phyloP scores from a whole-genome alignment of 1,140 invertebrate genomes.

The Platyura marginata region DNA sequence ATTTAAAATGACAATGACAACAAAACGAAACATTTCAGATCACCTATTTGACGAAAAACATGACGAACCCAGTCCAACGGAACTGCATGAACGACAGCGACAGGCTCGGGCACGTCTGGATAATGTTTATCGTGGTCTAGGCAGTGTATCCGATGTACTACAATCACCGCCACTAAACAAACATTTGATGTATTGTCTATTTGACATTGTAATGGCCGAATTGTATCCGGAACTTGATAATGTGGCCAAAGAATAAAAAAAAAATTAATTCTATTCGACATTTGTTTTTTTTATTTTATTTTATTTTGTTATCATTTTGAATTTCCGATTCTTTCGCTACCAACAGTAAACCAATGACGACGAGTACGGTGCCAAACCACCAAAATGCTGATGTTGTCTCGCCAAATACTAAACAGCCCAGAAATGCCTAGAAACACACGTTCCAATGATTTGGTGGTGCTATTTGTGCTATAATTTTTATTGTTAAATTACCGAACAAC shows the following conservation, averaged over 20 bases:
- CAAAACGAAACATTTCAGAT: background rate
- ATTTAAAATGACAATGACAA: no score
- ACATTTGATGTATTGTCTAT: conserved; percentile 5
- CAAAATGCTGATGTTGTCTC: background rate
- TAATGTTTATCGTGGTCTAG: background rate
- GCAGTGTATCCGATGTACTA: background rate
- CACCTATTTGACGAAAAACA: conserved; percentile 2
- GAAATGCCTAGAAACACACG: background rate
- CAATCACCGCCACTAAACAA: conserved; percentile 5
- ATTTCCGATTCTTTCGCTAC: background rate
- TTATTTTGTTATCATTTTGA: background rate
- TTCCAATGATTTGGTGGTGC: background rate
- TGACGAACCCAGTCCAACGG: background rate
- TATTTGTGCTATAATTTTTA: background rate
- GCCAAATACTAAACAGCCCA: background rate
- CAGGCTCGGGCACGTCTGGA: conserved; percentile 1
- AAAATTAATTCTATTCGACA: background rate
- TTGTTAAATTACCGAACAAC: conserved; percentile 28
- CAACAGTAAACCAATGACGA: conserved; percentile 1
- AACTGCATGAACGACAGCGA: conserved; percentile 1
- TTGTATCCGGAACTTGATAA: conserved; percentile 3
- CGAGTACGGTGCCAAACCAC: conserved; percentile 1
- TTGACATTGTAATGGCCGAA: conserved; percentile 4
- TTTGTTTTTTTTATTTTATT: background rate
- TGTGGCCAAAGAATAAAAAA: background rate